Conservation (phyloP, 2,113 vertebrate genomes). For the Machaerirhynchus nigripectus region DNA sequence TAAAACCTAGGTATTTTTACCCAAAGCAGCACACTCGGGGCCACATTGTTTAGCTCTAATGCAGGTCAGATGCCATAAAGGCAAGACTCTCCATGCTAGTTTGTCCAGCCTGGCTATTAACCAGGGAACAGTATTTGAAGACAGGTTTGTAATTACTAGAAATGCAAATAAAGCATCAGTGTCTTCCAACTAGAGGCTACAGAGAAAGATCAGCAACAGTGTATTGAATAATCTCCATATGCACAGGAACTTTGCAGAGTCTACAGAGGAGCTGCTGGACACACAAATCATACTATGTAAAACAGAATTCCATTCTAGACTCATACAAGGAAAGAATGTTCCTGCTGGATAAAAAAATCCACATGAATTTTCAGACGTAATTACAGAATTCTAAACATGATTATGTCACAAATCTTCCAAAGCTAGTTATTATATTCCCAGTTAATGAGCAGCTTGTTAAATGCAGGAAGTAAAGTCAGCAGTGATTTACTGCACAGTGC, state of each 20-base stretch:
- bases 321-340: neutral
- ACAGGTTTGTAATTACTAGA: neutral
- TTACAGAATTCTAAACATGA: neutral
- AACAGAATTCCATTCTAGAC: neutral
- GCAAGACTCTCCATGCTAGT: neutral
- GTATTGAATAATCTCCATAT: neutral
- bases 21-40: neutral
- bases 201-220: neutral
- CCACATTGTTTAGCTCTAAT: neutral
- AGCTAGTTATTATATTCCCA: neutral
- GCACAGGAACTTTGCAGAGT: neutral
- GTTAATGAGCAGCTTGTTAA: neutral
- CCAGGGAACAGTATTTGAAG: neutral
- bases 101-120: neutral
- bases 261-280: neutral
- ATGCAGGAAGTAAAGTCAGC: neutral
- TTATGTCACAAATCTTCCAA: neutral
- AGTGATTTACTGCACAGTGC: neutral
- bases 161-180: neutral
- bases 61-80: neutral
- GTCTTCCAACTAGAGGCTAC: neutral
- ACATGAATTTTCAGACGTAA: neutral
- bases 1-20: neutral
- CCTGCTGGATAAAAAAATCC: neutral
- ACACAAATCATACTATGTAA: neutral